Conservation (phyloP, 2,888 invertebrate species). For the Erpobdella octoculata region DNA sequence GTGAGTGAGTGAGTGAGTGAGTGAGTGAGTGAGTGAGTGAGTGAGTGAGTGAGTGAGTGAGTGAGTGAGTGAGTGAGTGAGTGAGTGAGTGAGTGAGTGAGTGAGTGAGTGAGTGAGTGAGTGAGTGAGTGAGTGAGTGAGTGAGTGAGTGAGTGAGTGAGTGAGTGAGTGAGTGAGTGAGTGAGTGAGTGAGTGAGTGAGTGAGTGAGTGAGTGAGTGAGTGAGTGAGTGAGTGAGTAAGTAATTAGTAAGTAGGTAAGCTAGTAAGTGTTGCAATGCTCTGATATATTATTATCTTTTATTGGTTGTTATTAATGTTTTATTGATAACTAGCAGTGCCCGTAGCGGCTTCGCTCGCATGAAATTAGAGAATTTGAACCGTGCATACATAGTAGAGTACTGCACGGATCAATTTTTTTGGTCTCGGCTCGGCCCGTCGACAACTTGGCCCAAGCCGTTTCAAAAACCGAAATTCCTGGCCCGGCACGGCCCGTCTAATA, state of each 20-base stretch:
- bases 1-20: slow-evolving; percentile 8
- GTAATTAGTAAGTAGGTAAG: not conserved
- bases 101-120: slow-evolving; percentile 4
- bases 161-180: not conserved
- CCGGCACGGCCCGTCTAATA: no score
- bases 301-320: no score
- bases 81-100: slow-evolving; percentile 10
- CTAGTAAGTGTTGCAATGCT: no score
- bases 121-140: slow-evolving; percentile 3
- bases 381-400: no score
- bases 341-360: no score
- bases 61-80: not conserved
- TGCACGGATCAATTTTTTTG: no score
- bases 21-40: not conserved
- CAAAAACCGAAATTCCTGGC: no score
- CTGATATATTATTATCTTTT: no score
- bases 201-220: slow-evolving; percentile 10
- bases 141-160: not conserved
- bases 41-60: slow-evolving; percentile 5
- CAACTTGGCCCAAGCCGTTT: no score
- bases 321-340: no score
- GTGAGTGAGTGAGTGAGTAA: slow-evolving; percentile 1
- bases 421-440: no score
- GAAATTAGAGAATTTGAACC: no score
- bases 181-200: slow-evolving; percentile 4